These are phyloP conservation scores for Phalacrocorax pelagicus DNA, from an alignment of 2,113 vertebrate species.

Conservation along the genomic window DNA sequence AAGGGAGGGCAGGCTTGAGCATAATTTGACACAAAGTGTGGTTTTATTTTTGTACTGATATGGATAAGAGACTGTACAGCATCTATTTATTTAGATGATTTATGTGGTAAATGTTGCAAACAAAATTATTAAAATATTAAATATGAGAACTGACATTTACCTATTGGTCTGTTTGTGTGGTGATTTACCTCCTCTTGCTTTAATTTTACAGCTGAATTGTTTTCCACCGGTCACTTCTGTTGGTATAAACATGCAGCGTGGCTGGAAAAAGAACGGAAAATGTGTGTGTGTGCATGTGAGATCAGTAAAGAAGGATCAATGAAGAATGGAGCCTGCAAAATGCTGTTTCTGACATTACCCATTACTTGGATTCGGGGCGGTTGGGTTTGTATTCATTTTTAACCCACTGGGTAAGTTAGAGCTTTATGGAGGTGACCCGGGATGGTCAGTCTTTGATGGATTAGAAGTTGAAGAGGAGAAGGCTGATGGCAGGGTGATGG, in stretches of 20 bases:
- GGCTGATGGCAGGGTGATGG: rapidly evolving
- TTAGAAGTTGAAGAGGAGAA: background rate
- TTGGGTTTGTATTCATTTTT: constrained; percentile 37
- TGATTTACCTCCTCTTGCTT: constrained; percentile 18
- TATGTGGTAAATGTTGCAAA: constrained; percentile 81
- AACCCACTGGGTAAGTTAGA: background rate
- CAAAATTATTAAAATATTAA: constrained; percentile 76
- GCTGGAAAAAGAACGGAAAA: background rate
- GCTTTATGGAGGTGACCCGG: background rate
- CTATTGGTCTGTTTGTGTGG: constrained; percentile 33
- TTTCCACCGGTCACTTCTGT: background rate
- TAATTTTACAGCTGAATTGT: background rate
- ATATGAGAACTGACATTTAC: constrained; percentile 73
- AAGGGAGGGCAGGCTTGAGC: constrained; percentile 54
- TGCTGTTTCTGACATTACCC: background rate
- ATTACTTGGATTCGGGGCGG: background rate
- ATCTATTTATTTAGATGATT: constrained; percentile 87
- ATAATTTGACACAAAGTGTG: constrained; percentile 66
- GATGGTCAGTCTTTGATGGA: background rate
- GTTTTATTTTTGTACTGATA: constrained; percentile 85
- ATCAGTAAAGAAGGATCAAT: background rate
- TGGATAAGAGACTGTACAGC: constrained; percentile 80
- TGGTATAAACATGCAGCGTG: background rate
- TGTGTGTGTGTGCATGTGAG: rapidly evolving
- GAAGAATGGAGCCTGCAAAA: background rate